Base-by-base conservation (phyloP, 2,113 vertebrate genomes). In the Mola mola region DNA sequence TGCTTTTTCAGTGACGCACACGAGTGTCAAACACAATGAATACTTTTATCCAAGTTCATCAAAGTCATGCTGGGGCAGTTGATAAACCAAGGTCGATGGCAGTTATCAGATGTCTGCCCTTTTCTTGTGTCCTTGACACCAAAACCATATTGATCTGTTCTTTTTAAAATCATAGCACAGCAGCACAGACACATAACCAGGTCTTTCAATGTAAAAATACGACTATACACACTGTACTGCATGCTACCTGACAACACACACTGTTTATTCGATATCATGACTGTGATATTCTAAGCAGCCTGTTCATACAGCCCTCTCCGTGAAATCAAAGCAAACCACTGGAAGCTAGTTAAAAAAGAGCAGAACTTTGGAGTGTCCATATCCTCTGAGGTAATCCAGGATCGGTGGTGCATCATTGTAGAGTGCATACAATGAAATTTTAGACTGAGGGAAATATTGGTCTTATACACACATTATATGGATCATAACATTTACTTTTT, bases 371-470 rank as follows among this genome's bases (percentile, higher is more conserved):
- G 94, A 90, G 67, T 98, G 96, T 79, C 95, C 96, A 36, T 81
- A 83, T 59, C 90, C 85, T 4, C 33, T 55, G 6, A 38, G 62
- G 20, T 90, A 88, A n/a, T 91, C 87, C 79, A 78, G 46, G 15
- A 80, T 59, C 1, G 84, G 89, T 17, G 96, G 94, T 25, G 83
- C 94, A n/a, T 98, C 96, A 0, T 97, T 98, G 89, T 98, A 98
- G 15, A 98, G 79, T 0, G 83, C 79, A 25, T 96, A 96, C 4
- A 86, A 94, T 17, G 87, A 89, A 66, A 29, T 86, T 72, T 93
- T 92, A 8, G 41, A 89, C 92, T 93, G 42, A 57, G 24, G 33
- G 34, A 59, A 67, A 78, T 26, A 42, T 12, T 49, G n/a, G n/a
- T n/a, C n/a, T n/a, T n/a, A n/a, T n/a, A n/a, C n/a, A n/a, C n/a